Evolutionary conservation across 1,140 invertebrate species (phyloP), one percentile per base, ranked within the genome.

Genomic region (Pachyrhynchus sulphureomaculatus): DNA sequence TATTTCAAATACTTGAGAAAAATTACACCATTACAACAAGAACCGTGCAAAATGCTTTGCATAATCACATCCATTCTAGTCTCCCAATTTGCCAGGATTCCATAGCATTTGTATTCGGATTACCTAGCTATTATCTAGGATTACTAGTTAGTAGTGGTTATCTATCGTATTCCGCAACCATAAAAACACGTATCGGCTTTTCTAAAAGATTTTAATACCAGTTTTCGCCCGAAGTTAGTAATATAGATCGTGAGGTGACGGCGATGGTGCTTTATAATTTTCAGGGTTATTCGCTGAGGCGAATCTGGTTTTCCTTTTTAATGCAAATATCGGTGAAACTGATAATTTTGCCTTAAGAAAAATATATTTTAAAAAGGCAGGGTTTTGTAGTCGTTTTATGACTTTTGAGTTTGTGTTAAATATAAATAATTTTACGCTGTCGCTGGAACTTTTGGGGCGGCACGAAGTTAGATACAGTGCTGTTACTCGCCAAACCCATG

Each of bases 181-280:
- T 42, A 42, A 42, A 42, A 42, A 42, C 39, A 42, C 37, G 21
- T 15, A 54, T 54, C 51, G 51, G 51, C 51, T 15, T 39, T 21
- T 41, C 53, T 56, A 33, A 56, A 56, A 34, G 53, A 56, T 45
- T 39, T 20, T 45, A 56, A 56, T 56, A 33, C 41, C 36, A 45
- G 53, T 56, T 56, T 56, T 45, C 26, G 53, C 53, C 53, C 29
- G 17, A 26, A 56, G 53, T 44, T 45, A 56, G 53, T 10, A 32
- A 56, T 53, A 56, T 56, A 56, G 53, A 56, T 56, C 53, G 53
- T 56, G 53, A 56, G 29, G 53, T 56, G 53, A 56, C 41, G 39
- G 53, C 32, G 29, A 34, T 21, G 26, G 3, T 24, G 26, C 53
- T 56, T 56, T 56, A 41, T 56, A 56, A 56, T 56, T 56, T 56